Conservation (phyloP, 2,113 vertebrate genomes). For the Pseudois nayaur region DNA sequence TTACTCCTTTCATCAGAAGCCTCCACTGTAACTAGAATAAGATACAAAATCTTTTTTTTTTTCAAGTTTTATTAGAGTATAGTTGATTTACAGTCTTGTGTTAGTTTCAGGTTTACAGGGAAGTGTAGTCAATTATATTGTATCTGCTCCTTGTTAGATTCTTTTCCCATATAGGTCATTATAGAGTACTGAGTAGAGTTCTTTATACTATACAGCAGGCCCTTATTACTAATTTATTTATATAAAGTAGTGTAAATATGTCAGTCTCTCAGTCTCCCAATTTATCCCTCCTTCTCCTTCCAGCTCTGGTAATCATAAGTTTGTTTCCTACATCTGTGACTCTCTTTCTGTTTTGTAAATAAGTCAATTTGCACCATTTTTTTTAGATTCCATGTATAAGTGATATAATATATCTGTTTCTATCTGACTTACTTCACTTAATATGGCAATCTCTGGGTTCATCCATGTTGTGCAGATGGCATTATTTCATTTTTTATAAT, state of each 20-base stretch:
- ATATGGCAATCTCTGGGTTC: neutral
- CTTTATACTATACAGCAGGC: neutral
- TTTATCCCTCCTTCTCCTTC: neutral
- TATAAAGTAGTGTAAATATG: neutral
- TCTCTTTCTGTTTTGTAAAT: neutral
- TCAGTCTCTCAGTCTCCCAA: neutral
- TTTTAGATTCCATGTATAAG: neutral
- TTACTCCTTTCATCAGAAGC: neutral
- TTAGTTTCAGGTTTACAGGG: neutral
- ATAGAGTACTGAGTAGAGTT: neutral
- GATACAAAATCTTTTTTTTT: neutral
- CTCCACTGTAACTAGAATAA: neutral
- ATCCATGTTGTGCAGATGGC: neutral
- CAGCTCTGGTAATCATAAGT: neutral
- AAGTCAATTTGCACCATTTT: neutral
- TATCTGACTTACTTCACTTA: neutral
- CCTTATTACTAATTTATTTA: neutral
- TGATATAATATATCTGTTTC: neutral
- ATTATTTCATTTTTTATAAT: neutral
- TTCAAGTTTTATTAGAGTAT: neutral
- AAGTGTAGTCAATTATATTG: neutral
- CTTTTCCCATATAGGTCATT: neutral
- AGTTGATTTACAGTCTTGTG: neutral
- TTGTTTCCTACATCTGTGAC: neutral
- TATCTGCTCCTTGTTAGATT: neutral